Evolutionary conservation across 2,888 invertebrate genomes (phyloP).

Genomic region (Melanotus villosus): DNA sequence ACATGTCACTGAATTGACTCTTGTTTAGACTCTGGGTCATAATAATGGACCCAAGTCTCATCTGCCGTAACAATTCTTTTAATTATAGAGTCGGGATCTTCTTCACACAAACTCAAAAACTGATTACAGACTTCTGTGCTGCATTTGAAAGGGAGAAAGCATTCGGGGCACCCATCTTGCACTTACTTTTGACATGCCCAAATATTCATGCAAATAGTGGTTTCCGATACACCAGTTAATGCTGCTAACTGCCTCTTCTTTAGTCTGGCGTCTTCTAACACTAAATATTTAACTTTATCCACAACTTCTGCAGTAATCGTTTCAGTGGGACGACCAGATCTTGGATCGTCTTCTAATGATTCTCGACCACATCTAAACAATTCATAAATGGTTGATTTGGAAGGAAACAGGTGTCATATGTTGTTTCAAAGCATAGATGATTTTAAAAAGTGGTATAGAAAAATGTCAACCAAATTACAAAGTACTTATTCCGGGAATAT

Average conservation of each 20-base stretch:
- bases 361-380: constrained; percentile 6
- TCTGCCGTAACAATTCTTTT: neutral
- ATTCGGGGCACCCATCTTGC: neutral
- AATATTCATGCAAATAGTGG: neutral
- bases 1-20: too few relatives aligned
- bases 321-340: neutral
- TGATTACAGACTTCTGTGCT: neutral
- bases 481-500: too few relatives aligned
- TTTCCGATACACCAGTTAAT: constrained; percentile 3
- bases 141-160: neutral
- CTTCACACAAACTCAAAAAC: neutral
- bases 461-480: too few relatives aligned
- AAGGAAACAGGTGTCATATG: neutral
- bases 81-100: constrained; percentile 1
- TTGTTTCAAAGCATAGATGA: too few relatives aligned
- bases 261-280: neutral
- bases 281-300: neutral
- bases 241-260: neutral
- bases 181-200: constrained; percentile 1
- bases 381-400: neutral
- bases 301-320: neutral
- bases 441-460: too few relatives aligned
- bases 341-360: constrained; percentile 1
- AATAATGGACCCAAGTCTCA: constrained; percentile 3
- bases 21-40: neutral